These are phyloP conservation scores for Euplagia quadripunctaria DNA, from an alignment of 2,888 invertebrate species.

Conservation along the genomic window DNA sequence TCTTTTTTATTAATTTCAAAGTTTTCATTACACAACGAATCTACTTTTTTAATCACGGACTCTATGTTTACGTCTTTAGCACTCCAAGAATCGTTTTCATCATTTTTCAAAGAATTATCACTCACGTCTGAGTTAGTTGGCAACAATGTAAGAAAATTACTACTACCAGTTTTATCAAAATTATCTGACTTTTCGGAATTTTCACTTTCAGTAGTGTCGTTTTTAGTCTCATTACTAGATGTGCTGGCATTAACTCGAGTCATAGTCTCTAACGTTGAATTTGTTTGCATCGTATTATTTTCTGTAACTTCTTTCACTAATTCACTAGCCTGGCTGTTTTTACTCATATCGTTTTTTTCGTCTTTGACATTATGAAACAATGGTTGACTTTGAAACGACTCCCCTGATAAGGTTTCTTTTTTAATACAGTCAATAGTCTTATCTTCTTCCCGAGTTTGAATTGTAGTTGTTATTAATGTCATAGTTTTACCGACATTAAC, in stretches of 20 bases:
- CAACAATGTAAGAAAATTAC: slow-evolving; percentile 33
- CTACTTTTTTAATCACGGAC: slow-evolving; percentile 93
- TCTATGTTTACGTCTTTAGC: slow-evolving; percentile 93
- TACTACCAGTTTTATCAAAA: slow-evolving; percentile 21
- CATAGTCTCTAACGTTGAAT: slow-evolving; percentile 19
- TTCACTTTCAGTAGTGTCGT: slow-evolving; percentile 21
- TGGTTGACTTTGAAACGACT: slow-evolving; percentile 19
- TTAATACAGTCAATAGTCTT: slow-evolving; percentile 39
- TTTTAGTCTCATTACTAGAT: slow-evolving; percentile 25
- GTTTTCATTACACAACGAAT: slow-evolving; percentile 88
- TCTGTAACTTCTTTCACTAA: slow-evolving; percentile 22
- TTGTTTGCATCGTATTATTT: slow-evolving; percentile 20
- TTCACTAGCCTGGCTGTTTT: slow-evolving; percentile 26
- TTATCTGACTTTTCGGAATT: slow-evolving; percentile 14
- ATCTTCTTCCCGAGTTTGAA: slow-evolving; percentile 55
- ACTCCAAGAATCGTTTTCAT: slow-evolving; percentile 93
- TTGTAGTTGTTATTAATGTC: slow-evolving; percentile 61
- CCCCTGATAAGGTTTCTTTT: slow-evolving; percentile 34
- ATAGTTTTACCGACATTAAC: slow-evolving; percentile 76
- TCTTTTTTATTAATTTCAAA: slow-evolving; percentile 60
- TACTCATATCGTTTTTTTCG: slow-evolving; percentile 22
- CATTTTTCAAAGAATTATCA: slow-evolving; percentile 79
- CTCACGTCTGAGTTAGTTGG: slow-evolving; percentile 31
- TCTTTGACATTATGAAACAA: slow-evolving; percentile 31
- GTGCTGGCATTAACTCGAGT: slow-evolving; percentile 18